Percentiles rank a stretch among this genome's conserved stretches.
Evolutionary conservation across 2,113 vertebrate genomes (phyloP).

Genomic region (Aviceda subcristata): DNA sequence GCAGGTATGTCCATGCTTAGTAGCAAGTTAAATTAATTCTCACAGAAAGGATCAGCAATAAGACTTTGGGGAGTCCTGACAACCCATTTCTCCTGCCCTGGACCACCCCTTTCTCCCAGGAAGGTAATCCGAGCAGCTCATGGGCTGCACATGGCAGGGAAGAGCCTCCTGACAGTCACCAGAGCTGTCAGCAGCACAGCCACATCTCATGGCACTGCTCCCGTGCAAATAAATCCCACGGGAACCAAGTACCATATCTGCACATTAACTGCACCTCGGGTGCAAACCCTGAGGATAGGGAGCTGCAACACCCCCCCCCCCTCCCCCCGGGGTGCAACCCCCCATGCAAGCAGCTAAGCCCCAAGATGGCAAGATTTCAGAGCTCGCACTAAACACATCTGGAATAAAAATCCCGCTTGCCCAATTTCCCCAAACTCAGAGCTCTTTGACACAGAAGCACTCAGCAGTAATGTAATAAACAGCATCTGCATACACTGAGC

Average conservation of each 20-base stretch:
- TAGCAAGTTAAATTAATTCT: neutral
- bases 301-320: neutral
- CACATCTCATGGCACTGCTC: fast-evolving
- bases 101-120: neutral
- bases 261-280: fast-evolving
- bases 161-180: neutral
- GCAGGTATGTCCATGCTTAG: neutral
- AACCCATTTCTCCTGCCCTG: fast-evolving
- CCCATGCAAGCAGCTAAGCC: no score
- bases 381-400: neutral
- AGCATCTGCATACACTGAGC: neutral
- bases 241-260: fast-evolving
- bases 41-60: neutral
- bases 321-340: no score
- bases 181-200: neutral
- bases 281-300: fast-evolving
- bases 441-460: neutral
- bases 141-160: neutral
- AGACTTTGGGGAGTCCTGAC: fast-evolving
- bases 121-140: neutral
- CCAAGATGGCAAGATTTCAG: neutral
- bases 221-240: fast-evolving
- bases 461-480: neutral
- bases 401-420: neutral
- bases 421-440: fast-evolving